Conservation (phyloP, 2,113 vertebrate genomes). For the Cinclus cinclus region DNA sequence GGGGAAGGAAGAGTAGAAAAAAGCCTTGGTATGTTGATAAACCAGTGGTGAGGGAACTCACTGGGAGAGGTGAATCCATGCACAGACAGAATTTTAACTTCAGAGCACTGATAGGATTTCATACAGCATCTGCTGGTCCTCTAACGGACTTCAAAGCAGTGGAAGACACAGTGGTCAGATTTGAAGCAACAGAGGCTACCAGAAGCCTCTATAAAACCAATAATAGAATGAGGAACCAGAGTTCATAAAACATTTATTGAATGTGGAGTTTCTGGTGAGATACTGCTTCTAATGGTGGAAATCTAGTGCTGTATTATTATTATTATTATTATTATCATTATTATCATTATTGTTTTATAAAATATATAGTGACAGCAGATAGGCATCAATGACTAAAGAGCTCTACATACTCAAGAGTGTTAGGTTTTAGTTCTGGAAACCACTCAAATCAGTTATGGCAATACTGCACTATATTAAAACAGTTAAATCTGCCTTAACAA, state of each 20-base stretch:
- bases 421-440: not conserved
- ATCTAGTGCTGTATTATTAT: not conserved
- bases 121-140: not conserved
- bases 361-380: not conserved
- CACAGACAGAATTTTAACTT: not conserved
- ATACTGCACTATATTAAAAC: not conserved
- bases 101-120: not conserved
- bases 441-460: not conserved
- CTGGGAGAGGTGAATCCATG: not conserved
- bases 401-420: not conserved
- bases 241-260: not conserved
- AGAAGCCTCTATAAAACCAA: not conserved
- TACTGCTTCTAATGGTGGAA: not conserved
- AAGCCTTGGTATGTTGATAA: not conserved
- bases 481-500: not conserved
- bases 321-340: not conserved
- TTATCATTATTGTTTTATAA: not conserved
- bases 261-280: not conserved
- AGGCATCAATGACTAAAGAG: not conserved
- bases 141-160: not conserved
- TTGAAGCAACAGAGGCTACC: not conserved
- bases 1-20: not conserved
- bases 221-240: not conserved
- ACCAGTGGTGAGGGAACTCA: not conserved
- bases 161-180: not conserved